Base-by-base conservation (phyloP, 2,888 invertebrate genomes). In the Synanthedon myopaeformis region DNA sequence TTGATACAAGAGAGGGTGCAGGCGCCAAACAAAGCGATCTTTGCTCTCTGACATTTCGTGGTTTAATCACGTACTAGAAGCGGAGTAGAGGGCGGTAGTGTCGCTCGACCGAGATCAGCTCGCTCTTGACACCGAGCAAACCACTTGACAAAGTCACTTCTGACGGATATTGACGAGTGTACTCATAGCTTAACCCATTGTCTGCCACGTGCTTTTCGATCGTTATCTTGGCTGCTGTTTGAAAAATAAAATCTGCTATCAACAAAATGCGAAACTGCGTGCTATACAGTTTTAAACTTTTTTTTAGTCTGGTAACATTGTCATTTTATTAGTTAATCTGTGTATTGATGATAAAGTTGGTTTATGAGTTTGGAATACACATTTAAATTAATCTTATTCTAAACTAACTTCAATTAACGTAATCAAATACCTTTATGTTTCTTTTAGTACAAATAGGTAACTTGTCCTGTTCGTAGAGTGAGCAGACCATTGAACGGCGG, bases 41-140 rank as follows among this genome's bases (percentile, higher is more conserved):
- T 81, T 87, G 85, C 86, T 82, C 88, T 87, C 78, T 88, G 88
- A 87, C 88, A 86, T 87, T 81, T 83, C 74, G 76, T 80, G 81
- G 77, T 84, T 80, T 85, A 83, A 86, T 88, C 87, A 87, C 86
- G 87, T 84, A 79, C 80, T 79, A 78, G 72, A 70, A 58, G 63
- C 60, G 63, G 58, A 62, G 61, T 64, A 69, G 73, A 75, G 73
- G 70, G 74, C 74, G 70, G 68, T 72, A 70, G 74, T 68, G 72
- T 70, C 70, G 69, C 61, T 71, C 62, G 63, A 65, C 64, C 65
- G 64, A 70, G 79, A 76, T 79, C 76, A 73, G 74, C 62, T 65
- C 72, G 59, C 72, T 65, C 82, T 85, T 81, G 84, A 84, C 84
- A 83, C 74, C 74, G 76, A 67, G 72, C 67, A 78, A 75, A 69